A percentile compares a stretch with the other conserved stretches of the same genome.
These are phyloP conservation scores for Balearica regulorum DNA, from an alignment of 2,797 vertebrate genomes.

Conservation along the genomic window DNA sequence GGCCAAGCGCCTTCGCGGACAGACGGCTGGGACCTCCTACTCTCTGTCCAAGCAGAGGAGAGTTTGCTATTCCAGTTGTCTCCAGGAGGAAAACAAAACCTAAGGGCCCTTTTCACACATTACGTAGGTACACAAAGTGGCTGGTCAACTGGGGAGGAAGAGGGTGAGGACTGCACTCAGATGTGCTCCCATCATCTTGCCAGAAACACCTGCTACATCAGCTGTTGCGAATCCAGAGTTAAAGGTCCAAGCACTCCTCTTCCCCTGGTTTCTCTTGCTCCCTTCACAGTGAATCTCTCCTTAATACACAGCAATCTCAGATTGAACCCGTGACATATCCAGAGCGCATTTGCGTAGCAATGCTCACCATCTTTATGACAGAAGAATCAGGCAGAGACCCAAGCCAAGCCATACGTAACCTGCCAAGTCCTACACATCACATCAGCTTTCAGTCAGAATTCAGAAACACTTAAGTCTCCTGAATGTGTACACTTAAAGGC, in stretches of 20 bases:
- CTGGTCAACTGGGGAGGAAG: not conserved
- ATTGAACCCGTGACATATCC: not conserved
- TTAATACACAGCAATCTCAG: not conserved
- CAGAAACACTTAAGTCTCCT: not conserved
- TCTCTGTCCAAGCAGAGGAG: not conserved
- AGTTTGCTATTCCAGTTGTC: not conserved
- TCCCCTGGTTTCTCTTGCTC: not conserved
- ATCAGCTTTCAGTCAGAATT: not conserved
- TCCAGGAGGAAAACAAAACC: not conserved
- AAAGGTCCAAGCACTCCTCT: not conserved
- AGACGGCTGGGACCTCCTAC: not conserved
- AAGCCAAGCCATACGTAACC: not conserved
- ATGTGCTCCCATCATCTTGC: not conserved
- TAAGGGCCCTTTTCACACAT: not conserved
- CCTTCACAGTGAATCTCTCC: not conserved
- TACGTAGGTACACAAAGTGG: not conserved
- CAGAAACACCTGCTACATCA: not conserved
- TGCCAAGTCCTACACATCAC: accelerated
- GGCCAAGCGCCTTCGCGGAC: accelerated
- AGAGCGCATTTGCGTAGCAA: not conserved
- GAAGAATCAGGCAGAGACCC: not conserved
- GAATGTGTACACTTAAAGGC: not conserved
- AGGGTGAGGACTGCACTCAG: not conserved
- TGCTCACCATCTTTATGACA: not conserved
- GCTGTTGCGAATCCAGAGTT: not conserved